Evolutionary conservation across 2,888 invertebrate genomes (phyloP), one percentile per base, ranked within the genome.

Genomic region (Candidula unifasciata): DNA sequence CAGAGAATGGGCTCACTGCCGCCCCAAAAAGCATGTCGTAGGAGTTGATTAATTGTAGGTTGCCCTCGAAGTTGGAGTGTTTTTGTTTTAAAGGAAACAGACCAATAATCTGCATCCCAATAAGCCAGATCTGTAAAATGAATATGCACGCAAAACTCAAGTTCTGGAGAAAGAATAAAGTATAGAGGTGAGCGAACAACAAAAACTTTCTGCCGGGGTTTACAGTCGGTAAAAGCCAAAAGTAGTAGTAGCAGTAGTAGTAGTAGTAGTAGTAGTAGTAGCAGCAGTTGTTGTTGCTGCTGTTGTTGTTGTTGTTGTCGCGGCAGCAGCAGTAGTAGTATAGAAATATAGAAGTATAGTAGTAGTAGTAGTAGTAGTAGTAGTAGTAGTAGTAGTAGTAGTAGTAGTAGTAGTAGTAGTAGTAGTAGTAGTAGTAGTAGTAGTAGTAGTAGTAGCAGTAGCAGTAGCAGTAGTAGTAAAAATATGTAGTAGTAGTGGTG

Each of bases 311-410:
- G 16, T n/a, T 8, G 71, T n/a, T 18, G 60, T 16, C 5, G 60
- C 2, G 21, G 18, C 21, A 13, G 60, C 21, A 60, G 60, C 60
- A 60, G 18, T n/a, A 60, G 60, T 21, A 60, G 60, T 54, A 60
- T 24, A 1, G n/a, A 18, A 18, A 21, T 3, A 60, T 6, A 5
- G 21, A 3, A 2, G 3, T 3, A 0, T 13, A 44, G 60, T 3
- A 24, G 60, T 60, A n/a, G 5, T 0, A 21, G 54, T 21, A 60
- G 64, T 77, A 37, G 60, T 64, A 77, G 83, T 66, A 83, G 68
- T 6, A 83, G 60, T 3, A 77, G 64, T 78, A 37, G 37, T 77
- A 77, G 83, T 77, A 83, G 68, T 37, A 83, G 60, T 60, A 60
- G 60, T 60, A 60, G 60, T 60, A 60, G n/a, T 60, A 60, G 60